Evolutionary conservation across 2,113 vertebrate species (phyloP), one percentile per base, ranked within the genome.

Genomic region (Monopterus albus): DNA sequence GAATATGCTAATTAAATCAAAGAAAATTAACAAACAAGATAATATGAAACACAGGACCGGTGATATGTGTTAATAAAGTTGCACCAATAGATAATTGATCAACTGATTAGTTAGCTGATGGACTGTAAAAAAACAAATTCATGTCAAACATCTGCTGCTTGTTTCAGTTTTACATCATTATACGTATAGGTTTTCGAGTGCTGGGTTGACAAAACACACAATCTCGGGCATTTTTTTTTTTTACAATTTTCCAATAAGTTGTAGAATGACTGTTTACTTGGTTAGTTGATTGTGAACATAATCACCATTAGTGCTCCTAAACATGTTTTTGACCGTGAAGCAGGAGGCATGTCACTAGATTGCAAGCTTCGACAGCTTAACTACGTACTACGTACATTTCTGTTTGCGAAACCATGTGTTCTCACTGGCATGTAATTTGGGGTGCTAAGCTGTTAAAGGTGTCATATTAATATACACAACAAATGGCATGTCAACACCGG

Each of bases 401-500:
- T n/a, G n/a, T n/a, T n/a, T n/a, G n/a, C n/a, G n/a, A n/a, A n/a
- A n/a, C n/a, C 5, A 18, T 12, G 20, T 20, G 8, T 8, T 40
- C 14, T 67, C 8, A 21, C 12, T 73, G 51, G 33, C 18, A 25
- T 31, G 14, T 67, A 56, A 62, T 5, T 36, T 35, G 26, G 47
- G 29, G 1, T 10, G 7, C 4, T 8, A 45, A 42, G 39, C 14
- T 51, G 31, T 36, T 75, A 14, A 36, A 59, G 8, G 51, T 28
- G 64, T 21, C 11, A 38, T 2, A 31, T 71, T 52, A 53, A 57
- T 56, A 66, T 3, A 21, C 61, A 45, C 51, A 7, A 49, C 36
- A 20, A 52, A 23, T 21, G 43, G 62, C 13, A 40, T 26, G 38
- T 56, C 23, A 15, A 8, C 57, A 29, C 21, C 39, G 5, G 25